Evolutionary conservation across 2,113 vertebrate species (phyloP).

Genomic region (Psilopsiagon aymara): DNA sequence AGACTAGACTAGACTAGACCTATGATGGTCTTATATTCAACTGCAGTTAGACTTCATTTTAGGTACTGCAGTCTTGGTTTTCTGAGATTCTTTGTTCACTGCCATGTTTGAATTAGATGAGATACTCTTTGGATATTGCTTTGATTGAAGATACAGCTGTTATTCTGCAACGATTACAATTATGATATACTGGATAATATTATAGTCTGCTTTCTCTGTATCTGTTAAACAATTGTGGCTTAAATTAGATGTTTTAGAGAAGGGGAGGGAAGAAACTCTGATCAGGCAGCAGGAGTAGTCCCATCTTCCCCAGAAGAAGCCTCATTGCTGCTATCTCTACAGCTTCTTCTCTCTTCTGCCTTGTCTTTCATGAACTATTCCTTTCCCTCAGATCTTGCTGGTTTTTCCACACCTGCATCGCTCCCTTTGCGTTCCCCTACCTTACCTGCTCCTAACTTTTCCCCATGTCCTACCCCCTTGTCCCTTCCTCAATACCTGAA

Average conservation of each 20-base stretch:
- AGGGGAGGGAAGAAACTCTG: background rate
- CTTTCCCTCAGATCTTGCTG: background rate
- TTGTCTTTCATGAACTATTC: background rate
- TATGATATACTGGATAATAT: background rate
- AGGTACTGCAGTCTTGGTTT: background rate
- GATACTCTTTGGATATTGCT: background rate
- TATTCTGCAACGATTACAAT: background rate
- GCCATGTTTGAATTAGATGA: background rate
- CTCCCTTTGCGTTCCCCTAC: background rate
- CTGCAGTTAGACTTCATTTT: background rate
- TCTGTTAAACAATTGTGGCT: background rate
- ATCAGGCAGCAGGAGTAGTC: background rate
- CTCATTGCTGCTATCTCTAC: background rate
- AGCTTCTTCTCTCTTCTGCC: background rate
- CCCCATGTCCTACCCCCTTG: background rate
- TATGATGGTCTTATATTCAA: too few species aligned
- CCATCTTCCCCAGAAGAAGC: background rate
- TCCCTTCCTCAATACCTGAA: background rate
- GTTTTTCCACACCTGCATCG: background rate
- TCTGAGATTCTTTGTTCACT: background rate
- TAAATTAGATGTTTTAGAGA: background rate
- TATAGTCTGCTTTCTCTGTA: background rate
- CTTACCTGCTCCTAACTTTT: background rate
- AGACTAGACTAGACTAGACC: background rate
- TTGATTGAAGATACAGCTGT: background rate